Evolutionary conservation across 2,113 vertebrate genomes (phyloP), one percentile per base, ranked within the genome.

Genomic region (Sander lucioperca): DNA sequence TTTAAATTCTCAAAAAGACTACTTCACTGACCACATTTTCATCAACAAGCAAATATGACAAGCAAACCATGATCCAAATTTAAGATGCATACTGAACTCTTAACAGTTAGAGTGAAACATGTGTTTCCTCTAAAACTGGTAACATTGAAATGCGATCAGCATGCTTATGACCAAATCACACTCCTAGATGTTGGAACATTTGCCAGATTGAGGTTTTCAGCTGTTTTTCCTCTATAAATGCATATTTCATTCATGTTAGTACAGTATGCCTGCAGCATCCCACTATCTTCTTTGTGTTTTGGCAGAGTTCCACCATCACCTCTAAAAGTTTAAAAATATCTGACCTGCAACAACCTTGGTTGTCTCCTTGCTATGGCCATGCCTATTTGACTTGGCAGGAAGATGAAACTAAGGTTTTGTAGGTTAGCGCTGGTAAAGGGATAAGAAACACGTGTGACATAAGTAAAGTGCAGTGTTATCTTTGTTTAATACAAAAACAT

Each of bases 291-390:
- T 70, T 57, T 54, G 69, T 53, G 56, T 51, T 76, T 63, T 53
- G 69, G 30, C 64, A n/a, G 39, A 51, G 36, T 10, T 10, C 69
- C 78, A 75, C 61, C 3, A 12, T 53, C 61, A 59, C 69, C 72
- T 72, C 56, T 18, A 25, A 16, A 62, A 43, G 57, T 75, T 82
- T 84, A 71, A 75, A 86, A 82, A 86, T 84, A 79, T 47, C 85
- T 61, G 84, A 69, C 77, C 61, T 83, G 33, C 57, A 51, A 14
- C 10, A 63, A 61, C 65, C 50, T 56, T 69, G 64, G 39, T 62
- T 66, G 33, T 81, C 72, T 50, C 25, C 47, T 79, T 48, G 23
- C 9, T 62, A 3, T 73, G 43, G 45, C 33, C 25, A 4, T 45
- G 39, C 33, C 64, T 23, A 63, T 43, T 13, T 53, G 36, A 47